phyloP scores from a whole-genome alignment of 2,113 vertebrate genomes.

The Furnarius figulus region DNA sequence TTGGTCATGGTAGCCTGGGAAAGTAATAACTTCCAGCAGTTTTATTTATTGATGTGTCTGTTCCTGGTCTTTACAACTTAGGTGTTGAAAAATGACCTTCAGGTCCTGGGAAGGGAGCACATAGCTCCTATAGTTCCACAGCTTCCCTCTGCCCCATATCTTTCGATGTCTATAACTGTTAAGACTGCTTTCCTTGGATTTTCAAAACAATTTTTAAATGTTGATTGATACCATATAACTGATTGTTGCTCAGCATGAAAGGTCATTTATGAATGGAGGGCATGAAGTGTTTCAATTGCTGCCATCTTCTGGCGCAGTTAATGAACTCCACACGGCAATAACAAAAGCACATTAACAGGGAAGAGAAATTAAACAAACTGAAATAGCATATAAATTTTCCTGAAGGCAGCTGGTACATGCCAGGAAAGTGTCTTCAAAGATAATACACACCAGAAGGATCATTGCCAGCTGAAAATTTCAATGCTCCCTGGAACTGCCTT shows the following conservation, averaged over 20 bases:
- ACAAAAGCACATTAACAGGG: constrained; percentile 10
- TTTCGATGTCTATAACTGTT: background rate
- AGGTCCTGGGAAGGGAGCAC: background rate
- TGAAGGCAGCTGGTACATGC: background rate
- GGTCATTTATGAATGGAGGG: background rate
- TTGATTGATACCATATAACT: background rate
- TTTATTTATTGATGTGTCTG: background rate
- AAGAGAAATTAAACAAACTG: constrained; percentile 24
- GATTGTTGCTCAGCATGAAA: background rate
- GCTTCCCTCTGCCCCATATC: too few relatives aligned
- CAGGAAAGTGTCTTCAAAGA: background rate
- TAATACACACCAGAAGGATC: constrained; percentile 7
- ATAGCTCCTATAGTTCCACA: background rate
- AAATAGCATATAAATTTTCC: background rate
- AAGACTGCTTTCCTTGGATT: background rate
- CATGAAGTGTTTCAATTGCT: background rate
- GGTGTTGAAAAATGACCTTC: background rate
- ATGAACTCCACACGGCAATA: background rate
- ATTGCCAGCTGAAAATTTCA: constrained; percentile 18
- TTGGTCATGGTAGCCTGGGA: background rate
- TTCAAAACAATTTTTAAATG: background rate
- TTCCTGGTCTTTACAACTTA: background rate
- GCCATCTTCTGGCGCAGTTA: constrained; percentile 52
- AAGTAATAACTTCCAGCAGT: background rate
- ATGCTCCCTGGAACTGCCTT: background rate